Conservation (phyloP, 2,113 vertebrate species). For the Porphyrio hochstetteri region DNA sequence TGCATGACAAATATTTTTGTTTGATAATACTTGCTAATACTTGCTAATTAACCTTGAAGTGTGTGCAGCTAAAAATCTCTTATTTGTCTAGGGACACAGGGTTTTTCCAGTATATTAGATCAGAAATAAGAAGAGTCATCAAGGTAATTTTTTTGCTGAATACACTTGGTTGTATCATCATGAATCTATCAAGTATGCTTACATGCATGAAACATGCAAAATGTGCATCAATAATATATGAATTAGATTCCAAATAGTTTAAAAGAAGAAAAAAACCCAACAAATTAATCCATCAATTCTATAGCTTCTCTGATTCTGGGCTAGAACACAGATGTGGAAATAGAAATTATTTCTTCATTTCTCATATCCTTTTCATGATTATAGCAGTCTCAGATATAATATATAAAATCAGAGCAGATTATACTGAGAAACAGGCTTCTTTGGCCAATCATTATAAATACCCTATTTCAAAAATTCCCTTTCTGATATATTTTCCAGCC, state of each 20-base stretch:
- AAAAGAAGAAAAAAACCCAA: neutral
- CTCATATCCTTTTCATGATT: neutral
- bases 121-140: neutral
- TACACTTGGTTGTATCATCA: neutral
- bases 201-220: neutral
- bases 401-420: neutral
- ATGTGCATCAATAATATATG: neutral
- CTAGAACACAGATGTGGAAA: neutral
- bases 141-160: neutral
- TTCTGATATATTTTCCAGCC: neutral
- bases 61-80: neutral
- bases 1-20: neutral
- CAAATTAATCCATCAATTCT: neutral
- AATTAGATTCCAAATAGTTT: neutral
- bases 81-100: neutral
- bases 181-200: neutral
- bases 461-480: neutral
- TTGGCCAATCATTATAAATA: neutral
- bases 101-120: neutral
- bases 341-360: neutral
- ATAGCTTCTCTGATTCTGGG: neutral
- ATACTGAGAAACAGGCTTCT: neutral
- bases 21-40: neutral
- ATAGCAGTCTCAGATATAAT: neutral
- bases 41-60: neutral